phyloP scores from a whole-genome alignment of 1,140 invertebrate species.

The Kradibia gibbosae region DNA sequence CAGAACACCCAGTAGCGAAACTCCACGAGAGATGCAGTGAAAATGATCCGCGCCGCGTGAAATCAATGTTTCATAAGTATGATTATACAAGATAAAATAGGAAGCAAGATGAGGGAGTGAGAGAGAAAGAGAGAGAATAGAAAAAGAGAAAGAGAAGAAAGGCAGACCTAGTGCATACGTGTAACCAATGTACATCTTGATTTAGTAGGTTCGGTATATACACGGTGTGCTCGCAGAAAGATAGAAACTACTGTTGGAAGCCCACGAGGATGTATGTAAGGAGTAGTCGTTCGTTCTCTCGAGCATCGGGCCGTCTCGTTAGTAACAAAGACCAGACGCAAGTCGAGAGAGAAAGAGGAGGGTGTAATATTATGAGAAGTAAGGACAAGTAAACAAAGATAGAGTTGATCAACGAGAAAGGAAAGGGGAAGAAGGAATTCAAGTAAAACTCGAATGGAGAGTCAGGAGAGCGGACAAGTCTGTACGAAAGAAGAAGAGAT shows the following conservation, averaged over 20 bases:
- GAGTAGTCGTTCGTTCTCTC: constrained; percentile 48
- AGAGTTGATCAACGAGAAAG: constrained; percentile 37
- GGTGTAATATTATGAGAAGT: constrained; percentile 53
- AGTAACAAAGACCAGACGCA: constrained; percentile 54
- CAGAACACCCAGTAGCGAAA: constrained; percentile 63
- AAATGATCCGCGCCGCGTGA: constrained; percentile 65
- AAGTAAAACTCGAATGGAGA: constrained; percentile 17
- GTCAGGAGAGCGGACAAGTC: constrained; percentile 49
- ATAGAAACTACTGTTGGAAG: constrained; percentile 1
- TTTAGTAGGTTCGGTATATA: constrained; percentile 69
- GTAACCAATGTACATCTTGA: constrained; percentile 74
- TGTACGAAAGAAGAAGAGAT: constrained; percentile 53
- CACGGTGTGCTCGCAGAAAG: constrained; percentile 30
- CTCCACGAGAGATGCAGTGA: constrained; percentile 54
- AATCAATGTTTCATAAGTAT: constrained; percentile 74
- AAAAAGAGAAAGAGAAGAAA: constrained; percentile 15
- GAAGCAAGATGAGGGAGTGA: background rate
- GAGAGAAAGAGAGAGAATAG: constrained; percentile 12
- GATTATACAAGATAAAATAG: constrained; percentile 67
- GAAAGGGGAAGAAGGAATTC: constrained; percentile 45
- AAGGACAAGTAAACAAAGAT: constrained; percentile 49
- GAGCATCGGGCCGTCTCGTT: constrained; percentile 69
- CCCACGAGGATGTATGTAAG: background rate
- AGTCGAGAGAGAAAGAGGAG: constrained; percentile 52
- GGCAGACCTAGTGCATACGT: constrained; percentile 66